Conservation (phyloP, 2,113 vertebrate species). For the Pluvialis apricaria region DNA sequence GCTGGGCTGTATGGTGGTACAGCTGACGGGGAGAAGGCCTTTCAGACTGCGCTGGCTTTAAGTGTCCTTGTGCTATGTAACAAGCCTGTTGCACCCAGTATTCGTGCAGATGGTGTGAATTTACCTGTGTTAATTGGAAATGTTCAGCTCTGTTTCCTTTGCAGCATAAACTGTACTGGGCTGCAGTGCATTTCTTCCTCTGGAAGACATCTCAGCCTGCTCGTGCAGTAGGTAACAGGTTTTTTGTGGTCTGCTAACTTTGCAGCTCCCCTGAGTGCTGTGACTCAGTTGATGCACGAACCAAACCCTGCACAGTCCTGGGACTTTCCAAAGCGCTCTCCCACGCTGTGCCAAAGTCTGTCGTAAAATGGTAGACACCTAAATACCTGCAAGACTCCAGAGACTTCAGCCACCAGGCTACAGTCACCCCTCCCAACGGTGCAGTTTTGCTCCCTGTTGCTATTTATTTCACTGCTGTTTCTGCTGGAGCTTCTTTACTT, state of each 20-base stretch:
- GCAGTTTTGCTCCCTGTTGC: neutral
- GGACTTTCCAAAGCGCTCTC: neutral
- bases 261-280: neutral
- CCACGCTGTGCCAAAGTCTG: neutral
- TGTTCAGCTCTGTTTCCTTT: neutral
- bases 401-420: accelerated
- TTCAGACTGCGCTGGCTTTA: neutral
- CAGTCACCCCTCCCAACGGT: accelerated
- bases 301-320: neutral
- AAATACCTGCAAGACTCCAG: neutral
- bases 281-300: neutral
- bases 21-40: neutral
- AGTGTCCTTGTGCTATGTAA: accelerated
- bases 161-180: neutral
- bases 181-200: neutral
- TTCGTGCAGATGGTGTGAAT: neutral
- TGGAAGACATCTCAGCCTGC: neutral
- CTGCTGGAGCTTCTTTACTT: neutral
- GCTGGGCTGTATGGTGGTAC: too few species aligned
- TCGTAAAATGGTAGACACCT: neutral
- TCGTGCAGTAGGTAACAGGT: neutral
- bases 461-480: neutral
- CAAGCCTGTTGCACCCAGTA: too few species aligned
- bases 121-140: neutral
- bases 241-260: neutral